These are phyloP conservation scores for Xanthia togata DNA, from an alignment of 2,888 invertebrate species.

Conservation along the genomic window DNA sequence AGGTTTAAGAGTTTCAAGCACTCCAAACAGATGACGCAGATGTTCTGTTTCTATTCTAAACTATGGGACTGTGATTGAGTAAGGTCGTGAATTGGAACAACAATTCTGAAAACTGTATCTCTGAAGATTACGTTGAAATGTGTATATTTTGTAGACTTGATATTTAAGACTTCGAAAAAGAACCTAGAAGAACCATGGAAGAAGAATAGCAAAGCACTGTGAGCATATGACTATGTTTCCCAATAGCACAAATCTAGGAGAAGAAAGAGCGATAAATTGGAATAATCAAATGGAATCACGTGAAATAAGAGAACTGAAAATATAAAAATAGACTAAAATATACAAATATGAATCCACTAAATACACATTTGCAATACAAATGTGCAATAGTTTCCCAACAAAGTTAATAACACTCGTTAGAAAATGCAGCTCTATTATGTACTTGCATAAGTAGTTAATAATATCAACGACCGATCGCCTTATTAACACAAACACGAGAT, in stretches of 20 bases:
- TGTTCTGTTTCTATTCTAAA: neutral
- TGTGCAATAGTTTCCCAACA: conserved; percentile 21
- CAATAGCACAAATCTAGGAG: neutral
- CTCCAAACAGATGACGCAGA: neutral
- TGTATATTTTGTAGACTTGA: neutral
- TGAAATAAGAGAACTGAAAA: neutral
- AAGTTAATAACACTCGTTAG: conserved; percentile 25
- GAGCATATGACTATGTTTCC: neutral
- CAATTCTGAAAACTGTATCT: neutral
- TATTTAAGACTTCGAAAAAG: neutral
- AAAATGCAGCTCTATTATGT: conserved; percentile 29
- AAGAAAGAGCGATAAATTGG: neutral
- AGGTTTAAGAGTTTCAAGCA: neutral
- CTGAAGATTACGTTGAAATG: neutral
- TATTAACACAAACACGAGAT: conserved; percentile 30
- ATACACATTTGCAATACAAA: neutral
- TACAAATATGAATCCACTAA: neutral
- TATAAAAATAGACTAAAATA: neutral
- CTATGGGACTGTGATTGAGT: neutral
- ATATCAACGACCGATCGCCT: conserved; percentile 23
- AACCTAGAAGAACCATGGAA: neutral
- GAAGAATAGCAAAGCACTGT: neutral
- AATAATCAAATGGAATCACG: neutral
- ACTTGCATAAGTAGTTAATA: neutral
- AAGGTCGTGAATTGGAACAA: neutral